These are phyloP conservation scores for Oncorhynchus masou DNA, from an alignment of 2,113 vertebrate genomes.

Conservation along the genomic window DNA sequence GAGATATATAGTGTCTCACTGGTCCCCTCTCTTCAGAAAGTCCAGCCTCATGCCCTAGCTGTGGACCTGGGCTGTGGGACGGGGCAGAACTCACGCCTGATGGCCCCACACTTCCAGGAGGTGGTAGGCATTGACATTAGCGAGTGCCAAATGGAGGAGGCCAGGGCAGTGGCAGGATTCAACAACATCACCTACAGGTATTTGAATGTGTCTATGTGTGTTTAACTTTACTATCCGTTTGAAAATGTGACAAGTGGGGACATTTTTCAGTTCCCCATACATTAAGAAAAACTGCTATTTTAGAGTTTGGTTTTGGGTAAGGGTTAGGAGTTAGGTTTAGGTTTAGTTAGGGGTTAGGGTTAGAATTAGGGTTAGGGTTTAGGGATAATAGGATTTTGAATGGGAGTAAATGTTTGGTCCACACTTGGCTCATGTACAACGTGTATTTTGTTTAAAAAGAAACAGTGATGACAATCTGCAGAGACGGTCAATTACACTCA, in stretches of 20 bases:
- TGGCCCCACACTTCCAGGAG: slow-evolving; percentile 67
- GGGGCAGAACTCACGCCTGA: slow-evolving; percentile 61
- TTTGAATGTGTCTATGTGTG: neutral
- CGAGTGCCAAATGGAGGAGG: slow-evolving; percentile 66
- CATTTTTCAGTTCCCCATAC: too few relatives aligned
- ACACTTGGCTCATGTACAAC: too few relatives aligned
- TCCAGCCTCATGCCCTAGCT: slow-evolving; percentile 59
- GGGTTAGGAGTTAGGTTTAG: too few relatives aligned
- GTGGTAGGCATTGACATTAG: slow-evolving; percentile 72
- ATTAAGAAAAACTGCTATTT: too few relatives aligned
- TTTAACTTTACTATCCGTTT: slow-evolving; percentile 6
- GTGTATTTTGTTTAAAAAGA: neutral
- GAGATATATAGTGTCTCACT: neutral
- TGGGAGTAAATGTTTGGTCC: too few relatives aligned
- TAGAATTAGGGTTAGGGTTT: too few relatives aligned
- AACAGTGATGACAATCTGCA: neutral
- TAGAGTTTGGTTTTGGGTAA: neutral
- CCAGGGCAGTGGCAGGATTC: slow-evolving; percentile 42
- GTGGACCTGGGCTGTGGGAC: slow-evolving; percentile 77
- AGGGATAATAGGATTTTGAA: too few relatives aligned
- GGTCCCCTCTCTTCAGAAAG: slow-evolving; percentile 52
- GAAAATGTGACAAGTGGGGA: too few relatives aligned
- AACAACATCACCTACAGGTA: slow-evolving; percentile 78
- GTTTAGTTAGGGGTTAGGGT: neutral
- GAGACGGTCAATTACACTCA: neutral